Percentiles rank a stretch among this genome's conserved stretches.
Conservation (phyloP, 1,140 invertebrate species). For the Aphelinus atriplicis region DNA sequence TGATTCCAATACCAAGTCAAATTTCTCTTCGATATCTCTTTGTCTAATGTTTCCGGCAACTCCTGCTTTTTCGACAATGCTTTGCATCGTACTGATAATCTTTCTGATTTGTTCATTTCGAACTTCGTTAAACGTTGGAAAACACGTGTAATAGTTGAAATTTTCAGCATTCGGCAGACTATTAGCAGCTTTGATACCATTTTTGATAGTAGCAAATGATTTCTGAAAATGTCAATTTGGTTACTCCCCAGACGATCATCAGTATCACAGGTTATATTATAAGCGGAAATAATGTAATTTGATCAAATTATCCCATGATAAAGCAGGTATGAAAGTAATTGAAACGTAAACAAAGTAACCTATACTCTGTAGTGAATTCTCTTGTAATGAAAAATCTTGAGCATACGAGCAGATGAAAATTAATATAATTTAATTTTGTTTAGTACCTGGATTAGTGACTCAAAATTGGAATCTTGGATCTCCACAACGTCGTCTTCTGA, state of each 20-base stretch:
- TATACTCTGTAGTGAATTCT: too few species aligned
- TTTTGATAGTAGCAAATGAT: slow-evolving; percentile 69
- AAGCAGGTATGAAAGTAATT: too few species aligned
- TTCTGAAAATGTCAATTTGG: slow-evolving; percentile 58
- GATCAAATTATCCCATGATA: too few species aligned
- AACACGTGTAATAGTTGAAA: slow-evolving; percentile 77
- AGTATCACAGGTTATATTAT: too few species aligned
- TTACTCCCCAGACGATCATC: too few species aligned
- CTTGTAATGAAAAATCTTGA: too few species aligned
- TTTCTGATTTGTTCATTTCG: slow-evolving; percentile 70
- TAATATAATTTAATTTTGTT: too few species aligned
- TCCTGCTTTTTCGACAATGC: slow-evolving; percentile 70
- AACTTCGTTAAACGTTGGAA: slow-evolving; percentile 73
- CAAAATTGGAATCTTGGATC: slow-evolving; percentile 44
- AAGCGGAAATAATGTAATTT: too few species aligned
- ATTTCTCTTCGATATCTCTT: slow-evolving; percentile 75
- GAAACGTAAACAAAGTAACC: too few species aligned
- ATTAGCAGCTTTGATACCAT: slow-evolving; percentile 75
- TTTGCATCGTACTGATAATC: slow-evolving; percentile 67
- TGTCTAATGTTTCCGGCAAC: slow-evolving; percentile 70
- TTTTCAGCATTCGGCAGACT: slow-evolving; percentile 74
- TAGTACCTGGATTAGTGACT: slow-evolving; percentile 46
- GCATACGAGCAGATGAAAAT: too few species aligned
- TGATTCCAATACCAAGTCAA: slow-evolving; percentile 78
- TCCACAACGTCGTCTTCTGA: slow-evolving; percentile 29